Base-by-base conservation (phyloP, 2,797 vertebrate species). In the Intellagama lesueurii region DNA sequence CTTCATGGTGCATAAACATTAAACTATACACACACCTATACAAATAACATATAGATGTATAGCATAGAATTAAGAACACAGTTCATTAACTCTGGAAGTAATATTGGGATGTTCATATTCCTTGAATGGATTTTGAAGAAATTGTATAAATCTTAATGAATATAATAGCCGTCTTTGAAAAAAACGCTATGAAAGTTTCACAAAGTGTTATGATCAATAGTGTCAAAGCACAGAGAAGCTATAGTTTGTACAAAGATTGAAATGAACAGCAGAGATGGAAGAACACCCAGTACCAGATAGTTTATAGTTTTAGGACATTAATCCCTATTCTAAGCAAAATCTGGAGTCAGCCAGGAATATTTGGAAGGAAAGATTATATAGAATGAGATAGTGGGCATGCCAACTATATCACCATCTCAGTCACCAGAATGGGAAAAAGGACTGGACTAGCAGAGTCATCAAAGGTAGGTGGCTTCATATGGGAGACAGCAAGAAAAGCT, bases 401-500 rank as follows among this genome's bases (percentile, higher is more conserved):
- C 85, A 35, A 88, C 80, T 28, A 84, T 0, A 4, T 90, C 77
- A 17, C 0, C 44, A 52, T 75, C 22, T 52, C 83, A 30, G 85
- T n/a, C 56, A 72, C 26, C 5, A 80, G 40, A 81, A 86, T 66
- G 79, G 86, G 2, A 68, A 72, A 88, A 84, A 24, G 19, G 68
- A 80, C 72, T 24, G 52, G 11, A 56, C 72, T 28, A 93, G 64
- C 86, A 16, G 7, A 75, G 32, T 26, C 80, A 86, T 30, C 47
- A 7, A 35, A 24, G 52, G 9, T 76, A 30, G 1, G 0, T 52
- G 89, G 80, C 68, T 83, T 66, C 80, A 1, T 14, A 44, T 4
- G 49, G 73, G 87, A 66, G 88, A 91, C 14, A 84, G 35, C 73
- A 89, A 40, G 19, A 86, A 22, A 6, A 86, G 4, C 1, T 85